Percentiles rank a stretch among this genome's conserved stretches.
Conservation (phyloP, 2,797 vertebrate genomes). For the Austrolebias charrua region DNA sequence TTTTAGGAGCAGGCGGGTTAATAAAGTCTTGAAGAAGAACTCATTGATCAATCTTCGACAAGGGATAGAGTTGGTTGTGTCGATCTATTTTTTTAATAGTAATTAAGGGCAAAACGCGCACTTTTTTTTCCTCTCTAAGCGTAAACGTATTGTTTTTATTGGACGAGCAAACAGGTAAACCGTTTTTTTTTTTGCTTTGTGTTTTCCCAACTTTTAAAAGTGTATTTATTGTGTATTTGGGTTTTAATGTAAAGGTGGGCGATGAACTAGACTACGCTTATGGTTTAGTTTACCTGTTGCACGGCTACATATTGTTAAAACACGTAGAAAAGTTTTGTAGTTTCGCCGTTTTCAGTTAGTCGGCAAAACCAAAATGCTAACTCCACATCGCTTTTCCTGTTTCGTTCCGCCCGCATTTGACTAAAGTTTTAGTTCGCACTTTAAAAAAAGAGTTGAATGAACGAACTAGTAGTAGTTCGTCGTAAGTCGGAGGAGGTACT, state of each 20-base stretch:
- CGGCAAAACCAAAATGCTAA: constrained; percentile 35
- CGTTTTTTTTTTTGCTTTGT: constrained; percentile 3
- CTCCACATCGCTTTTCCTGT: constrained; percentile 23
- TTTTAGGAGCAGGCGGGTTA: constrained; percentile 69
- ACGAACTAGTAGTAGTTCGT: rapidly evolving
- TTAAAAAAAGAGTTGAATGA: background rate
- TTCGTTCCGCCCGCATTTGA: background rate
- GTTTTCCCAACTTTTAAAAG: constrained; percentile 42
- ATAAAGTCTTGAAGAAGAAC: constrained; percentile 81
- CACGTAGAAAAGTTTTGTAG: background rate
- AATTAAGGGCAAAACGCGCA: constrained; percentile 53
- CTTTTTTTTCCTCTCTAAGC: constrained; percentile 30
- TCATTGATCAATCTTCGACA: constrained; percentile 80
- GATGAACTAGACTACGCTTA: constrained; percentile 35
- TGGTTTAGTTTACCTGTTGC: constrained; percentile 23
- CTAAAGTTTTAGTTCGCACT: background rate
- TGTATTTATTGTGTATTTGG: constrained; percentile 31
- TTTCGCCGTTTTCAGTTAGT: background rate
- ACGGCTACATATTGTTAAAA: background rate
- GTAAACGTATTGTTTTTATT: constrained; percentile 52
- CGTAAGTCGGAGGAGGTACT: background rate
- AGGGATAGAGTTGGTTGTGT: constrained; percentile 54
- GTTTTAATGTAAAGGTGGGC: constrained; percentile 40
- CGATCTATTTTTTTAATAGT: constrained; percentile 39
- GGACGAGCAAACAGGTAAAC: constrained; percentile 71